phyloP scores from a whole-genome alignment of 2,113 vertebrate species.

The Melierax canorus region DNA sequence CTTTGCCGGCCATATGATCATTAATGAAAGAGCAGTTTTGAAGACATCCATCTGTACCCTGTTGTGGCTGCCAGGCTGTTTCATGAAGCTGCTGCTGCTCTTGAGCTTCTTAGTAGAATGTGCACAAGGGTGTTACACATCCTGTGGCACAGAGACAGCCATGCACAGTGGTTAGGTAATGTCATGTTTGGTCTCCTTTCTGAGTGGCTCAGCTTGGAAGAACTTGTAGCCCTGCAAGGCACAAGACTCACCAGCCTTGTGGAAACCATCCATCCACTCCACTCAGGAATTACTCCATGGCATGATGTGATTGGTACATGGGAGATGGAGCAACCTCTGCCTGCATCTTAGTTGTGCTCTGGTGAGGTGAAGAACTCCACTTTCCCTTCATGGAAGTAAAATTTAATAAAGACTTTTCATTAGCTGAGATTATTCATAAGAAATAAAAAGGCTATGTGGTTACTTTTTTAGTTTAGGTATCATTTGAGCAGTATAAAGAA shows the following conservation, averaged over 20 bases:
- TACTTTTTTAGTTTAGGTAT: background rate
- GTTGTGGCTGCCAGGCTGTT: background rate
- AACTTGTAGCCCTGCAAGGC: background rate
- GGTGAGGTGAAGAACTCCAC: background rate
- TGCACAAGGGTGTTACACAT: background rate
- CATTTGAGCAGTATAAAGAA: background rate
- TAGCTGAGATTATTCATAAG: background rate
- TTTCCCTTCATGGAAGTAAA: background rate
- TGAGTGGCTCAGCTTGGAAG: background rate
- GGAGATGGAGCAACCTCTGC: background rate
- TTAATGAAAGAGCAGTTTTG: background rate
- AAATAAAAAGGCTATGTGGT: background rate
- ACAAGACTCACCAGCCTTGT: background rate
- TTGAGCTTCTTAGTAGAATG: background rate
- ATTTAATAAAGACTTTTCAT: background rate
- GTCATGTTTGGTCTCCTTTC: background rate
- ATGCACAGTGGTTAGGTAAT: background rate
- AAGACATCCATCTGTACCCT: background rate
- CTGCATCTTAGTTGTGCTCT: background rate
- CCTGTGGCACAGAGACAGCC: background rate
- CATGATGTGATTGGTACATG: accelerated
- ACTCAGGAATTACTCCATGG: background rate
- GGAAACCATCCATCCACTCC: background rate
- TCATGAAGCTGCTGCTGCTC: background rate
- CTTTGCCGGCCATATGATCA: background rate